Conservation (phyloP, 2,888 invertebrate genomes). For the Serripes groenlandicus region DNA sequence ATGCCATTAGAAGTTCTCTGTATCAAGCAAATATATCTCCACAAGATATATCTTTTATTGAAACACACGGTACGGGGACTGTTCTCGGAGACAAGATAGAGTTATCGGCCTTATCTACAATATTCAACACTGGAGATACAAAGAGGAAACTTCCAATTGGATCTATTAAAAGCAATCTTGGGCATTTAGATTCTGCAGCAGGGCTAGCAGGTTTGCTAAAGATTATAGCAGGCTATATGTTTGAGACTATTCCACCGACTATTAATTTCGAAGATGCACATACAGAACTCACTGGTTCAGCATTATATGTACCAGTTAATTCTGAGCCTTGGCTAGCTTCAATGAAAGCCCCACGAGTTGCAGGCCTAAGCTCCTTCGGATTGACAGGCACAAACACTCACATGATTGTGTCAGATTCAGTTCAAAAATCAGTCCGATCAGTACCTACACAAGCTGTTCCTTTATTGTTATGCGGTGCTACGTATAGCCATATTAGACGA, state of each 20-base stretch:
- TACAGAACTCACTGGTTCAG: background rate
- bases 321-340: background rate
- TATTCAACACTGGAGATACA: background rate
- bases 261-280: background rate
- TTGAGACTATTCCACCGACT: background rate
- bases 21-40: background rate
- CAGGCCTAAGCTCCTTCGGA: conserved; percentile 1
- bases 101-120: background rate
- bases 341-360: background rate
- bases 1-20: background rate
- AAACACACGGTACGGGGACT: background rate
- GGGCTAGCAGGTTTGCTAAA: background rate
- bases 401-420: background rate
- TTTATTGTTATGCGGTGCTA: background rate
- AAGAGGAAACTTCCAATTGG: background rate
- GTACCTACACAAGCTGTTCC: background rate
- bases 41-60: background rate
- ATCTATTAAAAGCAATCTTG: background rate
- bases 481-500: background rate
- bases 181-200: background rate
- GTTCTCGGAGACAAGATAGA: background rate
- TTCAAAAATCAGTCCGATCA: background rate
- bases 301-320: background rate
- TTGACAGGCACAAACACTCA: conserved; percentile 5
- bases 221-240: background rate